A percentile compares a stretch with the other conserved stretches of the same genome.
These are phyloP conservation scores for Daboia siamensis DNA, from an alignment of 2,113 vertebrate species.

Conservation along the genomic window DNA sequence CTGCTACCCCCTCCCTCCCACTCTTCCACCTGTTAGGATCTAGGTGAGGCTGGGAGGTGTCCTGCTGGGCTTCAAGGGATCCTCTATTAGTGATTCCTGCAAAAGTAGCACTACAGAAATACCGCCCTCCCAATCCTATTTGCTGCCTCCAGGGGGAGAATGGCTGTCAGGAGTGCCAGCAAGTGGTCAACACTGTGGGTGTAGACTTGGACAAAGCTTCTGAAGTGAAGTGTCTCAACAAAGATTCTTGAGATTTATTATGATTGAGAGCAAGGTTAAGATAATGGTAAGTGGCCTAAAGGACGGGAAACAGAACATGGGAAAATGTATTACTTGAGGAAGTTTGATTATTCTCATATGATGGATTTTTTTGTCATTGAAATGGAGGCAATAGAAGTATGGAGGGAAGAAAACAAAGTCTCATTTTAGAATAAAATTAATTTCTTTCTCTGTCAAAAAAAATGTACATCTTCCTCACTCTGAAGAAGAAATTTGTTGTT, in stretches of 20 bases:
- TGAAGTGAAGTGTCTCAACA: not conserved
- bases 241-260: not conserved
- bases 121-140: not conserved
- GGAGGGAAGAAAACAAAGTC: not conserved
- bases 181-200: not conserved
- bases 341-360: not conserved
- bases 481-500: not conserved
- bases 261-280: too few relatives aligned
- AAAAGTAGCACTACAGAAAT: not conserved
- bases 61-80: not conserved
- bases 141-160: too few relatives aligned
- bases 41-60: not conserved
- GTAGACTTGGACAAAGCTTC: not conserved
- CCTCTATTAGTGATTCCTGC: not conserved
- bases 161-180: not conserved
- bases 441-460: not conserved
- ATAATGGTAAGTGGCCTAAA: too few relatives aligned
- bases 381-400: not conserved
- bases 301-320: not conserved
- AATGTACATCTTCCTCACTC: not conserved
- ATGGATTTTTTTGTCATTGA: not conserved
- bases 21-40: not conserved
- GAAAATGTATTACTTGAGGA: not conserved
- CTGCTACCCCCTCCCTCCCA: not conserved
- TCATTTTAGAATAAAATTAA: not conserved